Percentiles rank a stretch among this genome's conserved stretches.
Conservation (phyloP, 2,113 vertebrate species). For the Entomyzon cyanotis region DNA sequence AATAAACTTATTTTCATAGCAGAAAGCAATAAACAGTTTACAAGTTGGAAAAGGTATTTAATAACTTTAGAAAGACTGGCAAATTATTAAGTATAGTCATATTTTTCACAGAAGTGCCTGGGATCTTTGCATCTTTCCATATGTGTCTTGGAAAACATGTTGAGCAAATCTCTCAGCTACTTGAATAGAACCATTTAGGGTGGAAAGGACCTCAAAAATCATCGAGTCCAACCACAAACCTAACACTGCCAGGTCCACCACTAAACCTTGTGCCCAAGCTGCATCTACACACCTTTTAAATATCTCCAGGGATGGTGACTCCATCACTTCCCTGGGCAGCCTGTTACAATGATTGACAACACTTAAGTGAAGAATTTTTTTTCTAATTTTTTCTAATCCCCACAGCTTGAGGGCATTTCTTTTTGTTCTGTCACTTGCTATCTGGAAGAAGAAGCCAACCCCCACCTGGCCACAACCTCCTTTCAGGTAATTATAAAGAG, state of each 20-base stretch:
- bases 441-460: neutral
- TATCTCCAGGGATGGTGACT: neutral
- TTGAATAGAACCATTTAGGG: neutral
- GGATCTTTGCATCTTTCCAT: neutral
- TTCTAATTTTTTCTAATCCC: neutral
- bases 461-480: neutral
- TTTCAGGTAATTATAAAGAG: neutral
- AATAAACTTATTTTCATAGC: neutral
- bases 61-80: neutral
- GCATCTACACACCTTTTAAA: neutral
- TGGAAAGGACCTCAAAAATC: neutral
- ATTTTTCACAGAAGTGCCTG: neutral
- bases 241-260: neutral
- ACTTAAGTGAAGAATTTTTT: neutral
- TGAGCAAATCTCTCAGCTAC: neutral
- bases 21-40: neutral
- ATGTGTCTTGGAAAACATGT: rapidly evolving
- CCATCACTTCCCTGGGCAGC: neutral
- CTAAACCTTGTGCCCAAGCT: neutral
- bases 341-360: neutral
- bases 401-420: neutral
- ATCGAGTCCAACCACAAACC: neutral
- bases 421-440: neutral
- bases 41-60: neutral
- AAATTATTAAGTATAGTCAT: neutral